A percentile compares a stretch with the other conserved stretches of the same genome.
Evolutionary conservation across 1,140 invertebrate genomes (phyloP).

Genomic region (Chironomus tepperi): DNA sequence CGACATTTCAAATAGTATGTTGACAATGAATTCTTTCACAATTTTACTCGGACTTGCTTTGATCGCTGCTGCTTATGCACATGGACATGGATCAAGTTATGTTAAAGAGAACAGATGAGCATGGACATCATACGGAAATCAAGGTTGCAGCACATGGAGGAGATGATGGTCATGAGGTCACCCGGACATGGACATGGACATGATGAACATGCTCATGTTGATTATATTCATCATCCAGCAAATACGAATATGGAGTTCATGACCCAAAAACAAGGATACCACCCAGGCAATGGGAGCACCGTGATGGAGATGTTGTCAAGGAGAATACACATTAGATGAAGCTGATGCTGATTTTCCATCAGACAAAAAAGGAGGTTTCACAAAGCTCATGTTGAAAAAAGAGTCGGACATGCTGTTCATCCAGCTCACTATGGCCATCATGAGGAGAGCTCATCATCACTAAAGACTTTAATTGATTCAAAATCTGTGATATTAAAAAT

Average conservation of each 20-base stretch:
- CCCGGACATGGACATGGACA: constrained; percentile 25
- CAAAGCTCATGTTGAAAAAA: constrained; percentile 48
- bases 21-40: background rate
- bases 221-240: constrained; percentile 41
- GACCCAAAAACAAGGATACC: constrained; percentile 48
- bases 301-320: constrained; percentile 44
- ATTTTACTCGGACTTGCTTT: background rate
- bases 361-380: constrained; percentile 46
- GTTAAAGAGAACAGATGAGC: background rate
- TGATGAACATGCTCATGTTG: background rate
- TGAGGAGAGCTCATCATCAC: too few species aligned
- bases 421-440: too few species aligned
- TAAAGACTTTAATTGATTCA: too few species aligned
- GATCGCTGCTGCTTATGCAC: background rate
- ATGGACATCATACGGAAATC: constrained; percentile 20
- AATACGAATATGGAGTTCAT: constrained; percentile 46
- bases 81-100: constrained; percentile 6
- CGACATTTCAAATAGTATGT: background rate
- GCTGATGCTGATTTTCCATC: constrained; percentile 50
- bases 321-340: constrained; percentile 48
- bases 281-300: constrained; percentile 43
- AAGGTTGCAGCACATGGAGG: constrained; percentile 21
- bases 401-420: constrained; percentile 40
- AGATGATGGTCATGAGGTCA: too few species aligned
- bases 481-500: too few species aligned